Evolutionary conservation across 1,140 invertebrate species (phyloP).

Genomic region (Neuroterus valhalla): DNA sequence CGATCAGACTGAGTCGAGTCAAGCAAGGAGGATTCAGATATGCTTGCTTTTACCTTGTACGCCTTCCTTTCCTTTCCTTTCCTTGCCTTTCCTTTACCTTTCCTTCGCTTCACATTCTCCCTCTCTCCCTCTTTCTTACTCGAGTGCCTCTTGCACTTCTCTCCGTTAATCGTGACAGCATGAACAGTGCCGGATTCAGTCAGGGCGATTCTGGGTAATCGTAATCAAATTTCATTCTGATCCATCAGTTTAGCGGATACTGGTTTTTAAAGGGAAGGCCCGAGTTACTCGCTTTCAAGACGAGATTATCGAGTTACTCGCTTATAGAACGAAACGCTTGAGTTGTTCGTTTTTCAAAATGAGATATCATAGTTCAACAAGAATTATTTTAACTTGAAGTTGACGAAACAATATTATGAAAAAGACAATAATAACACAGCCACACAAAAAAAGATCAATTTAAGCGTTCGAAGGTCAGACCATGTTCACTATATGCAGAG

Average conservation of each 20-base stretch:
- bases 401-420: too few species aligned
- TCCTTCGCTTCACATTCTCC: constrained; percentile 47
- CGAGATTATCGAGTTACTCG: too few species aligned
- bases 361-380: too few species aligned
- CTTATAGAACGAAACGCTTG: too few species aligned
- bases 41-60: constrained; percentile 56
- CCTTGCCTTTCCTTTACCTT: constrained; percentile 49
- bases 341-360: too few species aligned
- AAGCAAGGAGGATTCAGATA: constrained; percentile 62
- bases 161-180: constrained; percentile 62
- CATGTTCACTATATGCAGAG: too few species aligned
- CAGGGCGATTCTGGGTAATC: constrained; percentile 44
- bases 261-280: too few species aligned
- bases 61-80: constrained; percentile 51
- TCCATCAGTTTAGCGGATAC: not conserved
- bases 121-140: constrained; percentile 45
- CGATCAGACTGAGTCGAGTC: constrained; percentile 66
- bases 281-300: too few species aligned
- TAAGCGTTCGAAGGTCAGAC: too few species aligned
- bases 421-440: too few species aligned
- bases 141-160: constrained; percentile 46
- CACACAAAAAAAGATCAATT: too few species aligned
- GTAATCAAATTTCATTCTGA: constrained; percentile 4
- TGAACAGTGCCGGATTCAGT: constrained; percentile 59
- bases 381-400: too few species aligned